Evolutionary conservation across 2,113 vertebrate species (phyloP).

Genomic region (Sigmodon hispidus): DNA sequence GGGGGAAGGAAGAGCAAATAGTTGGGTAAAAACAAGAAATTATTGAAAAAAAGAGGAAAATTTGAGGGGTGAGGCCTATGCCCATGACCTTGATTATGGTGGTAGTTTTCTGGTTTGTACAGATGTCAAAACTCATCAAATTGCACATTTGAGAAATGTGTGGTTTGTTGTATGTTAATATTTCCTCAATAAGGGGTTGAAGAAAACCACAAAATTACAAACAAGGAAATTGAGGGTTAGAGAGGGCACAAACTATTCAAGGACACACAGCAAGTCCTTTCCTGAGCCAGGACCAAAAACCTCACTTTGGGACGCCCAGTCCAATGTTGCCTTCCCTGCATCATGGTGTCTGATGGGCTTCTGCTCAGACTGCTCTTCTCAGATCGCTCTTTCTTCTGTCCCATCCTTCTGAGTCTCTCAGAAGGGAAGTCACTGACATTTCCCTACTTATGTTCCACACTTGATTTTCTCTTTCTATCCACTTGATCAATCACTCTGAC

Average conservation of each 20-base stretch:
- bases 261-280: background rate
- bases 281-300: constrained; percentile 11
- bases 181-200: constrained; percentile 31
- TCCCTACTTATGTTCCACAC: background rate
- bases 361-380: background rate
- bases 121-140: constrained; percentile 44
- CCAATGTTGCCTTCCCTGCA: background rate
- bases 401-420: background rate
- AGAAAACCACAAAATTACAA: constrained; percentile 17
- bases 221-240: constrained; percentile 42
- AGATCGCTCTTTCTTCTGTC: background rate
- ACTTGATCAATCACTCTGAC: background rate
- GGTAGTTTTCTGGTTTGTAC: constrained; percentile 10
- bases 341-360: background rate
- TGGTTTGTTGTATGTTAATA: constrained; percentile 44
- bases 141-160: constrained; percentile 36
- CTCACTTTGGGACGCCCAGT: background rate
- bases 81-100: constrained; percentile 19
- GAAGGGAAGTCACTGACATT: background rate
- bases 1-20: background rate
- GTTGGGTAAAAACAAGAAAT: background rate
- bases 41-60: background rate
- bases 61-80: background rate
- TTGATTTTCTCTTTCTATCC: background rate
- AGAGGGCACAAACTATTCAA: constrained; percentile 22